These are phyloP conservation scores for Garrulus glandarius DNA, from an alignment of 2,797 vertebrate species.

Conservation along the genomic window DNA sequence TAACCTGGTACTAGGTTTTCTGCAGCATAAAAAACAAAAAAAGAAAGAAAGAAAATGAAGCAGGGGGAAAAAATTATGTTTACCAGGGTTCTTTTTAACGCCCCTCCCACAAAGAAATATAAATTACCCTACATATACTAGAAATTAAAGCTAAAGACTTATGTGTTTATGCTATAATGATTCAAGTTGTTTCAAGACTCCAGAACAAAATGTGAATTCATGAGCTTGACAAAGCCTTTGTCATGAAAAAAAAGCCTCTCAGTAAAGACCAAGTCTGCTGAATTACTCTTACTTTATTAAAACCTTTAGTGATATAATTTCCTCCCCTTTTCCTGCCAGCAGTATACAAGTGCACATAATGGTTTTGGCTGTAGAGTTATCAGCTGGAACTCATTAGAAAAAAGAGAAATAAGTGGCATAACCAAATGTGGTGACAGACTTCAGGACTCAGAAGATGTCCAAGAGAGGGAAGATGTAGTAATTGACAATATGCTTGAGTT, in stretches of 20 bases:
- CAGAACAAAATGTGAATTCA: not conserved
- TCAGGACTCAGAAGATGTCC: not conserved
- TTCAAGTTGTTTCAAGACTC: not conserved
- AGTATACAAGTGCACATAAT: not conserved
- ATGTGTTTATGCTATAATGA: not conserved
- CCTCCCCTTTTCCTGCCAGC: not conserved
- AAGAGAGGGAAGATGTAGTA: not conserved
- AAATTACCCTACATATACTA: not conserved
- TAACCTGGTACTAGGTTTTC: not conserved
- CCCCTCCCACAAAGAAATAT: not conserved
- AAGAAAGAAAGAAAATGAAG: not conserved
- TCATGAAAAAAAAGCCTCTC: not conserved
- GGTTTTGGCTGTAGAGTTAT: not conserved
- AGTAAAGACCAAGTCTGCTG: not conserved
- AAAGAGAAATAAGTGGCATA: not conserved
- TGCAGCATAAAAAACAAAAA: not conserved
- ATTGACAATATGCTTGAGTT: not conserved
- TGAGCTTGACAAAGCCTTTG: not conserved
- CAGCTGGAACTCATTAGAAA: not conserved
- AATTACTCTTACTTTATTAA: not conserved
- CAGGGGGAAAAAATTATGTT: not conserved
- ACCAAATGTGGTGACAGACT: not conserved
- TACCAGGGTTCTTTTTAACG: not conserved
- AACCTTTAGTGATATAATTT: not conserved
- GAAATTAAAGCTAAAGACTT: not conserved